Conservation (phyloP, 2,797 vertebrate genomes). For the Poeciliopsis turneri region DNA sequence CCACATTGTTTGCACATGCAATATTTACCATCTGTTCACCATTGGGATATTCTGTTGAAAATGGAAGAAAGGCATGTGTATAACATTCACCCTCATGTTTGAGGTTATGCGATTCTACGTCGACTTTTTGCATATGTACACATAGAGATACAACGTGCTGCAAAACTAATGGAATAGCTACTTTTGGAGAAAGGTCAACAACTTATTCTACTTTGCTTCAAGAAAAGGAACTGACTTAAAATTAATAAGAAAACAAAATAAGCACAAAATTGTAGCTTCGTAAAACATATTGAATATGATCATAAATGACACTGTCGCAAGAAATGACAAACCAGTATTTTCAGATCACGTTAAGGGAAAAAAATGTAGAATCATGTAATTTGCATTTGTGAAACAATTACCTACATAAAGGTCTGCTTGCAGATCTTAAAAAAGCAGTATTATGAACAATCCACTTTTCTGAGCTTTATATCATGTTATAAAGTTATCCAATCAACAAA, state of each 20-base stretch:
- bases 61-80: background rate
- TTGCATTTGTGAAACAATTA: background rate
- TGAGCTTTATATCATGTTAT: no score
- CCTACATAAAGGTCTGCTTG: background rate
- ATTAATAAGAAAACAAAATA: background rate
- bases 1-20: constrained; percentile 11
- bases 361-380: background rate
- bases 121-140: background rate
- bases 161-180: background rate
- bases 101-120: background rate
- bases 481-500: no score
- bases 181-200: background rate
- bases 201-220: background rate
- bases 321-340: background rate
- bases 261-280: background rate
- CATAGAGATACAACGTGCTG: background rate
- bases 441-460: no score
- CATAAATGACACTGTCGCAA: background rate
- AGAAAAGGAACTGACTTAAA: background rate
- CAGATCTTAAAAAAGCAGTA: background rate
- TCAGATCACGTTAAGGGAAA: background rate
- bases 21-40: background rate
- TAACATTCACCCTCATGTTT: background rate
- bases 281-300: background rate
- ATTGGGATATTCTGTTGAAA: background rate